Percentiles rank a stretch among this genome's conserved stretches.
These are phyloP conservation scores for Oreochromis spilurus DNA, from an alignment of 2,113 vertebrate species.

Conservation along the genomic window DNA sequence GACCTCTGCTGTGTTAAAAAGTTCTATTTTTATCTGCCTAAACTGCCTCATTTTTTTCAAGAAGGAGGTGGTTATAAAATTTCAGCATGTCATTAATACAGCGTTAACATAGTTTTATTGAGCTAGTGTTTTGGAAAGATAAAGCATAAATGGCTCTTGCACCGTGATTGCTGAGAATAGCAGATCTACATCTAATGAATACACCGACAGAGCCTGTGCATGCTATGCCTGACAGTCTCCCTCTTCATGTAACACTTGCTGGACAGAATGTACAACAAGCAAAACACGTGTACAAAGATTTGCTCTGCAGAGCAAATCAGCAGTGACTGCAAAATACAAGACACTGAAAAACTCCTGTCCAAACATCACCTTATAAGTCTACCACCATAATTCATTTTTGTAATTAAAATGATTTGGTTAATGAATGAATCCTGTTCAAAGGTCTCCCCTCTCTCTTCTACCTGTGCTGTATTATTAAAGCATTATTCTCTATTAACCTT, in stretches of 20 bases:
- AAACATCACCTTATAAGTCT: not conserved
- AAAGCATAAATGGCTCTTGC: not conserved
- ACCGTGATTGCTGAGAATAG: not conserved
- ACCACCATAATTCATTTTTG: not conserved
- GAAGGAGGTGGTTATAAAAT: not conserved
- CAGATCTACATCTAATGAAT: not conserved
- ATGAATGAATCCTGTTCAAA: not conserved
- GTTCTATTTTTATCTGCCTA: not conserved
- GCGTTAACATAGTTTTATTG: not conserved
- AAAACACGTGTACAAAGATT: not conserved
- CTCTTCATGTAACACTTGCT: not conserved
- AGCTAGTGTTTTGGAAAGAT: not conserved
- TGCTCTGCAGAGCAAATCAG: not conserved
- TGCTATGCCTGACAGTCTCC: not conserved
- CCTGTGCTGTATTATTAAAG: not conserved
- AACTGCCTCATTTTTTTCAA: not conserved
- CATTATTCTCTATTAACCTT: slow-evolving; percentile 39
- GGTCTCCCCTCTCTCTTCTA: not conserved
- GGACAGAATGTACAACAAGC: not conserved
- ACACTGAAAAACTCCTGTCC: not conserved
- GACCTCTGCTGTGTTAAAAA: not conserved
- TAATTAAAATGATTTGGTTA: slow-evolving; percentile 11
- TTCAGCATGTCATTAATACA: not conserved
- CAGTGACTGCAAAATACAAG: not conserved
- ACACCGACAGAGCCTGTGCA: not conserved